phyloP scores from a whole-genome alignment of 2,888 invertebrate species.

The Athalia circularis region DNA sequence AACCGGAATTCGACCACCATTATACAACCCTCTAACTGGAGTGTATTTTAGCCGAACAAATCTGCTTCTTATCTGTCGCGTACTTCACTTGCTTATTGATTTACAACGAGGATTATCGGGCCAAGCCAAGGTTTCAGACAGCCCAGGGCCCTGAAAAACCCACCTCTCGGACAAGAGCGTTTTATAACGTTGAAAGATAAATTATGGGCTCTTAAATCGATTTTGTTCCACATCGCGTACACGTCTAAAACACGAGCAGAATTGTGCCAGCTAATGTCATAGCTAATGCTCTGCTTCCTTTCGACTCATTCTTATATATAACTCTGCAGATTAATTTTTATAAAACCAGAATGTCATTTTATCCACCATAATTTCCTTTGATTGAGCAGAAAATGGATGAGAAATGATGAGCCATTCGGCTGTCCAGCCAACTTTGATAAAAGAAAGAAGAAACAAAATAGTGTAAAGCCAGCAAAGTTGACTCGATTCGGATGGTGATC shows the following conservation, averaged over 20 bases:
- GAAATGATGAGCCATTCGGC: no score
- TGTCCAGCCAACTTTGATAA: no score
- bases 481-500: no score
- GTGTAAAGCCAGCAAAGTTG: no score
- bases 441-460: no score
- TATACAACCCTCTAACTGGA: background rate
- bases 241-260: background rate
- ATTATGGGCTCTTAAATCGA: constrained; percentile 21
- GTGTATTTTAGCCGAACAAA: constrained; percentile 29
- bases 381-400: no score
- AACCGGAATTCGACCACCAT: constrained; percentile 16
- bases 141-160: background rate
- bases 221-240: background rate
- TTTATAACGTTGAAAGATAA: constrained; percentile 20
- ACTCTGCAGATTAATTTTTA: no score
- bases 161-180: constrained; percentile 13
- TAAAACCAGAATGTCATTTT: no score
- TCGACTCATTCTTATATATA: background rate
- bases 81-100: constrained; percentile 32
- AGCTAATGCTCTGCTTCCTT: background rate
- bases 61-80: constrained; percentile 30
- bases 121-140: constrained; percentile 17
- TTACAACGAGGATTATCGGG: constrained; percentile 27
- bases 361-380: no score
- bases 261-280: background rate